Percentiles rank a stretch among this genome's conserved stretches.
Evolutionary conservation across 1,140 invertebrate genomes (phyloP).

Genomic region (Drosophila erecta): DNA sequence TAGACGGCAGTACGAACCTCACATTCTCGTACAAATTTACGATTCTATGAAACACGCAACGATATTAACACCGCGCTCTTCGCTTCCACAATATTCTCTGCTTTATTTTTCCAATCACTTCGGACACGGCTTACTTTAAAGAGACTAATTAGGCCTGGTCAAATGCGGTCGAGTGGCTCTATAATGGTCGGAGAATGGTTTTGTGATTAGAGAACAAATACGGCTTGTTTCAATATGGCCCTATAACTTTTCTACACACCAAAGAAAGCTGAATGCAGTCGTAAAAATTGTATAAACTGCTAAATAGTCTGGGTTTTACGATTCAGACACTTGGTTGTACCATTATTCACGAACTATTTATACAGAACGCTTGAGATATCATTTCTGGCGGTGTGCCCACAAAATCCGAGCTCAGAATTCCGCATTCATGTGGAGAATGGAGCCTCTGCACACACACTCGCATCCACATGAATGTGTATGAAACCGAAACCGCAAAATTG

Average conservation of each 20-base stretch:
- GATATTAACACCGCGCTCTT: conserved; percentile 35
- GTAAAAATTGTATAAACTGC: too few species aligned
- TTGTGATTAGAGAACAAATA: too few species aligned
- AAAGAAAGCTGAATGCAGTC: too few species aligned
- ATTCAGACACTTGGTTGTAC: too few species aligned
- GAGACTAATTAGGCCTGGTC: conserved; percentile 4
- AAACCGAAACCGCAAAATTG: conserved; percentile 80
- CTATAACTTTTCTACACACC: too few species aligned
- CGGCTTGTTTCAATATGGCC: too few species aligned
- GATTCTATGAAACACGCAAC: conserved; percentile 30
- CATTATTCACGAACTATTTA: neutral
- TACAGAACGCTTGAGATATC: neutral
- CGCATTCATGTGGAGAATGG: conserved; percentile 29
- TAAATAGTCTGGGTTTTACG: too few species aligned
- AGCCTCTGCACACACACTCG: conserved; percentile 5
- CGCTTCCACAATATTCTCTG: neutral
- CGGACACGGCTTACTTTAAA: conserved; percentile 7
- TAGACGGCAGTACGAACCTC: conserved; percentile 19
- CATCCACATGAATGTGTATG: conserved; percentile 49
- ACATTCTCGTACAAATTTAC: conserved; percentile 21
- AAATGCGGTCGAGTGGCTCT: neutral
- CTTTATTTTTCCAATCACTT: conserved; percentile 1
- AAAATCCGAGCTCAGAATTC: conserved; percentile 48
- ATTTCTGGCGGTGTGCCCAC: conserved; percentile 18
- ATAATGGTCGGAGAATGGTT: too few species aligned